phyloP scores from a whole-genome alignment of 2,113 vertebrate genomes.

The Clarias macrocephalus region DNA sequence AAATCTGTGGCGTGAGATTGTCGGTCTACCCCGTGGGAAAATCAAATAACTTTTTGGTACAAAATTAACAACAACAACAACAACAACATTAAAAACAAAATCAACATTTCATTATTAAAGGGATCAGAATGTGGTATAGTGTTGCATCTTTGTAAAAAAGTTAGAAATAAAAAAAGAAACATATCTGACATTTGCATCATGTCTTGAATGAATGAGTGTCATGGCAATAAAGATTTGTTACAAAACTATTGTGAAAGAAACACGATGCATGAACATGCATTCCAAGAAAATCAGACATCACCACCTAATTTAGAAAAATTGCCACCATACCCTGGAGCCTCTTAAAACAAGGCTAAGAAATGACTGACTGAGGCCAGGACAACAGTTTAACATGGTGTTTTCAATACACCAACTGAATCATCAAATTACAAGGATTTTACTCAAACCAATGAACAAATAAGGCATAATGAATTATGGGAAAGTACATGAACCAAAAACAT shows the following conservation, averaged over 20 bases:
- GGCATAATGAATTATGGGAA: background rate
- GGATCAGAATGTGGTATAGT: slow-evolving; percentile 17
- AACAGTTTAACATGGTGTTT: background rate
- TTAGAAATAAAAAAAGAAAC: background rate
- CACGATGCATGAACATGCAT: slow-evolving; percentile 10
- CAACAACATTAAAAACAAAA: background rate
- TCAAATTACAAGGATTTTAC: background rate
- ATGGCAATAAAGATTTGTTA: slow-evolving; percentile 1
- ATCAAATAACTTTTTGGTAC: slow-evolving; percentile 37
- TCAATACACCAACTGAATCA: background rate
- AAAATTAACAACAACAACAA: slow-evolving; percentile 12
- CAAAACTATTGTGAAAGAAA: background rate
- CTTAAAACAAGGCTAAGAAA: slow-evolving; percentile 52
- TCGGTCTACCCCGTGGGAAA: background rate
- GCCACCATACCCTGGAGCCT: slow-evolving; percentile 25
- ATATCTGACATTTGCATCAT: background rate
- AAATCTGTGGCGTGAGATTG: slow-evolving; percentile 11
- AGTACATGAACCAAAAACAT: slow-evolving; percentile 13
- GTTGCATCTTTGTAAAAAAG: background rate
- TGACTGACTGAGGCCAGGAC: background rate
- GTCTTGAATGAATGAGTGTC: background rate
- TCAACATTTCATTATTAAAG: background rate
- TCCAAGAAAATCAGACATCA: background rate
- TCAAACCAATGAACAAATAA: slow-evolving; percentile 16
- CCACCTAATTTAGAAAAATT: slow-evolving; percentile 25